These are phyloP conservation scores for Loripinus fragilis DNA, from an alignment of 2,888 invertebrate genomes.

Conservation along the genomic window DNA sequence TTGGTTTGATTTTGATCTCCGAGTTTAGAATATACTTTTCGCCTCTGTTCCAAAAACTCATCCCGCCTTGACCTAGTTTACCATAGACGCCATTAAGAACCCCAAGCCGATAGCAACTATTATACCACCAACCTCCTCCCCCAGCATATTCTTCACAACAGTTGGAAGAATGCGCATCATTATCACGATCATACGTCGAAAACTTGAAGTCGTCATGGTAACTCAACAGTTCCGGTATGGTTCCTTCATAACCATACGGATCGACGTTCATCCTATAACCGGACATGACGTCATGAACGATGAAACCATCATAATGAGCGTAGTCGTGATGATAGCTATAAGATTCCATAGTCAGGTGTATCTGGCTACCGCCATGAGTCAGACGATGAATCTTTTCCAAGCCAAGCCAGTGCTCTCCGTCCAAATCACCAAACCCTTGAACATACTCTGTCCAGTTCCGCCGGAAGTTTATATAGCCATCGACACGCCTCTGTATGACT, in stretches of 20 bases:
- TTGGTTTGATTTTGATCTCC: slow-evolving; percentile 32
- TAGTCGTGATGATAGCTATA: slow-evolving; percentile 91
- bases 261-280: slow-evolving; percentile 90
- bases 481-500: slow-evolving; percentile 90
- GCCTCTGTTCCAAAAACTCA: slow-evolving; percentile 25
- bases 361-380: slow-evolving; percentile 84
- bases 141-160: slow-evolving; percentile 21
- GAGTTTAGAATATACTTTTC: slow-evolving; percentile 16
- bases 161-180: slow-evolving; percentile 85
- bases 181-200: slow-evolving; percentile 93
- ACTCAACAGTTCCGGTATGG: slow-evolving; percentile 92
- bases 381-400: slow-evolving; percentile 92
- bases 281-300: slow-evolving; percentile 87
- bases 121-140: slow-evolving; percentile 52
- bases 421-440: slow-evolving; percentile 90
- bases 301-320: slow-evolving; percentile 90
- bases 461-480: slow-evolving; percentile 92
- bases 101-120: slow-evolving; percentile 39
- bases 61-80: slow-evolving; percentile 18
- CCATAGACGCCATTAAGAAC: slow-evolving; percentile 41
- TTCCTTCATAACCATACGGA: slow-evolving; percentile 89
- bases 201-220: slow-evolving; percentile 97
- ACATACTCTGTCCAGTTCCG: slow-evolving; percentile 92
- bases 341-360: slow-evolving; percentile 89
- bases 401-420: slow-evolving; percentile 94